These are phyloP conservation scores for Drosophila lini DNA, from an alignment of 1,140 invertebrate species.

Conservation along the genomic window DNA sequence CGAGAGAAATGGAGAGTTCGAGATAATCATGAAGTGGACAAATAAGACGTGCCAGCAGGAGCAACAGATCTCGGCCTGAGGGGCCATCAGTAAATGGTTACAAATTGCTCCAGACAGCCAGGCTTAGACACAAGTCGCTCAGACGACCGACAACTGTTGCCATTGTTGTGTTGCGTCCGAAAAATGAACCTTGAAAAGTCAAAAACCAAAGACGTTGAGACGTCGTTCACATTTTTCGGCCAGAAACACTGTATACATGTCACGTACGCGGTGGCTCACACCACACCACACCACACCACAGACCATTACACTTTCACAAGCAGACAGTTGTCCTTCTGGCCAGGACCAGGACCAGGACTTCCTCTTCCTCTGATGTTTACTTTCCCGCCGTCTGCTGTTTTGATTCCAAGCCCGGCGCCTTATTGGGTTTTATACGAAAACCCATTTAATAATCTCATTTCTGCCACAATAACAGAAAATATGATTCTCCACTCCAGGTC, in stretches of 20 bases:
- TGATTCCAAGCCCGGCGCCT: slow-evolving; percentile 53
- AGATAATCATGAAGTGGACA: slow-evolving; percentile 66
- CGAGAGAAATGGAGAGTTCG: neutral
- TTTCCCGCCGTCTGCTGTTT: slow-evolving; percentile 64
- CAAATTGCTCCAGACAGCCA: slow-evolving; percentile 71
- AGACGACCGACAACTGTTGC: slow-evolving; percentile 61
- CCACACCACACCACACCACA: slow-evolving; percentile 29
- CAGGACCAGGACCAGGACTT: neutral
- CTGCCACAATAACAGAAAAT: slow-evolving; percentile 84
- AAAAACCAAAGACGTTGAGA: slow-evolving; percentile 31
- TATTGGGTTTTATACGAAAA: slow-evolving; percentile 79
- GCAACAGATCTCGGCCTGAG: slow-evolving; percentile 51
- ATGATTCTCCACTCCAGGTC: slow-evolving; percentile 45
- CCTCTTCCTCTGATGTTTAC: slow-evolving; percentile 45
- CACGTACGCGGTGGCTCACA: slow-evolving; percentile 60
- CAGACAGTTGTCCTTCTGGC: slow-evolving; percentile 59
- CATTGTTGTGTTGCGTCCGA: slow-evolving; percentile 47
- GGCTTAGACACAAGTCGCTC: slow-evolving; percentile 25
- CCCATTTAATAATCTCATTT: slow-evolving; percentile 84
- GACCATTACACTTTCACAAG: slow-evolving; percentile 62
- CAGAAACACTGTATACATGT: slow-evolving; percentile 68
- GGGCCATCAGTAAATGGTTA: slow-evolving; percentile 58
- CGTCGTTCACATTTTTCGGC: slow-evolving; percentile 14
- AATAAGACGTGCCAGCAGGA: slow-evolving; percentile 64
- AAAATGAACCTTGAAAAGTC: slow-evolving; percentile 81